phyloP scores from a whole-genome alignment of 2,888 invertebrate genomes.

The Eilema griseolum region DNA sequence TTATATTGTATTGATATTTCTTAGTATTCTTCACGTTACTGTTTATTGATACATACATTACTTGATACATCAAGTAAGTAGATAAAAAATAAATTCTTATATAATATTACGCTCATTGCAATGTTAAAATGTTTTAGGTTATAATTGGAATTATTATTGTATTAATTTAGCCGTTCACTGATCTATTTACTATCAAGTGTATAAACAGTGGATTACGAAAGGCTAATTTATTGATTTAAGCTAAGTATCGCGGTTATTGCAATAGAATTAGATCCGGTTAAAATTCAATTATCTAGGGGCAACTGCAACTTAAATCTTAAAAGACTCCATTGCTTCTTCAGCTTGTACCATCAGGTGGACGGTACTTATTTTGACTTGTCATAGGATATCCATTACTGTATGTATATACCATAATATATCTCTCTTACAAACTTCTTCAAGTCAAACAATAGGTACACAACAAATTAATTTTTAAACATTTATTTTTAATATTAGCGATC shows the following conservation, averaged over 20 bases:
- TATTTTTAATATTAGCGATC: conserved; percentile 1
- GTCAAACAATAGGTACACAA: background rate
- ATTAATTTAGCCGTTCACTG: background rate
- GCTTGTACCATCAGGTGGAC: too few species aligned
- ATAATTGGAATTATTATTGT: background rate
- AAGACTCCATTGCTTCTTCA: too few species aligned
- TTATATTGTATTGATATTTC: background rate
- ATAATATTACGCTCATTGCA: background rate
- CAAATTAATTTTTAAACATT: background rate
- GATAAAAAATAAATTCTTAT: background rate
- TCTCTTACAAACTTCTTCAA: background rate
- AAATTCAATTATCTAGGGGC: background rate
- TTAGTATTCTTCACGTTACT: background rate
- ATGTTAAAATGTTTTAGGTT: background rate
- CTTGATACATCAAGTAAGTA: background rate
- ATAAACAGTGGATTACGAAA: background rate
- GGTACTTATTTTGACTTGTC: too few species aligned
- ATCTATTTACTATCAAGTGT: background rate
- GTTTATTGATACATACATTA: background rate
- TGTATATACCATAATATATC: too few species aligned
- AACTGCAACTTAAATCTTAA: background rate
- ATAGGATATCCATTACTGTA: too few species aligned
- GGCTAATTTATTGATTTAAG: too few species aligned
- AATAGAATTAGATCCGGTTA: background rate
- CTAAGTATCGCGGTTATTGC: background rate